Conservation (phyloP, 1,140 invertebrate species). For the Hetaerina americana region DNA sequence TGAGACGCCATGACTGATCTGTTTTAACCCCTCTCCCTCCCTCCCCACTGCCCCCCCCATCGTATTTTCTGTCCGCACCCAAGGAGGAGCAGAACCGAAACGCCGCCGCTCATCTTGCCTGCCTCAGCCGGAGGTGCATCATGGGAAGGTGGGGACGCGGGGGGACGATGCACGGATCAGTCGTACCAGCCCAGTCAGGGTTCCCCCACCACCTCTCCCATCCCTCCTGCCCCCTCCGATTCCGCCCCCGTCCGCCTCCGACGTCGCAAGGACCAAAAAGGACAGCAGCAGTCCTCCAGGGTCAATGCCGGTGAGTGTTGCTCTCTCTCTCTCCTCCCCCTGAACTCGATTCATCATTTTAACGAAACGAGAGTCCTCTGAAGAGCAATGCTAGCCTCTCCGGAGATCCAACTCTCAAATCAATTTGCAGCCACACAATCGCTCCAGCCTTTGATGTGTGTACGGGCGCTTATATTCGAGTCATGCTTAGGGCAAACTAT, state of each 20-base stretch:
- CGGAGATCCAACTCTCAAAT: too few relatives aligned
- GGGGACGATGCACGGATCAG: neutral
- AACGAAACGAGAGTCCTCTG: too few relatives aligned
- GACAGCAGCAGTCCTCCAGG: neutral
- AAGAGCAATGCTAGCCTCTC: too few relatives aligned
- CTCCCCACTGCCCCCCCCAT: too few relatives aligned
- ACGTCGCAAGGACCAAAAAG: neutral
- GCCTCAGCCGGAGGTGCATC: neutral
- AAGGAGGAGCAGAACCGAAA: neutral
- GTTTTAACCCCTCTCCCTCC: too few relatives aligned
- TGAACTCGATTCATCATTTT: too few relatives aligned
- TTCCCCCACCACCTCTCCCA: neutral
- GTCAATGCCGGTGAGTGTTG: neutral
- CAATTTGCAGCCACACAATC: too few relatives aligned
- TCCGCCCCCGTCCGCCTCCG: neutral
- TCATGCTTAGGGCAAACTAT: too few relatives aligned
- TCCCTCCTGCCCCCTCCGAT: neutral
- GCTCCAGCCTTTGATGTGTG: too few relatives aligned
- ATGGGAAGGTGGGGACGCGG: neutral
- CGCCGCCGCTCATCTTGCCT: neutral
- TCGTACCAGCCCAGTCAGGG: neutral
- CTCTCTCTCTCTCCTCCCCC: neutral
- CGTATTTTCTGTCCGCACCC: too few relatives aligned
- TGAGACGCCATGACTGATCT: too few relatives aligned
- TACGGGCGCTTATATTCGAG: too few relatives aligned